Percentiles rank a stretch among this genome's conserved stretches.
phyloP scores from a whole-genome alignment of 2,797 vertebrate genomes.

The Martes flavigula region DNA sequence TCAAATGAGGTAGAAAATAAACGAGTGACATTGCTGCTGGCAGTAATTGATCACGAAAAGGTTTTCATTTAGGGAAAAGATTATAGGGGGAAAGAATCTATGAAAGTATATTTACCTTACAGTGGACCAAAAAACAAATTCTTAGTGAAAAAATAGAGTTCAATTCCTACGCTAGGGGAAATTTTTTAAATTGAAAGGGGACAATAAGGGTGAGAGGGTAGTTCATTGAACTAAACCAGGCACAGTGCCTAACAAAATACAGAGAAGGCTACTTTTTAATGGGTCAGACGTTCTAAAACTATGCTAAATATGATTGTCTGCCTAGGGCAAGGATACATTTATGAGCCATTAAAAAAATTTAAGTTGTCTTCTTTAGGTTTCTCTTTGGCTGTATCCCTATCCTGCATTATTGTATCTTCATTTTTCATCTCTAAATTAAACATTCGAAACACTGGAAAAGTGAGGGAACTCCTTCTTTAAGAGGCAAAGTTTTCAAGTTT shows the following conservation, averaged over 20 bases:
- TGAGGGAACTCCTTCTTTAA: not conserved
- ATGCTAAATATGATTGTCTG: not conserved
- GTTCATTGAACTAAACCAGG: not conserved
- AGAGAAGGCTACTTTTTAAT: not conserved
- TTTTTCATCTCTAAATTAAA: conserved; percentile 31
- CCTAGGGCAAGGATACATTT: not conserved
- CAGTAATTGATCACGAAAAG: not conserved
- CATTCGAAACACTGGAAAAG: not conserved
- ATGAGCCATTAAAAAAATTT: not conserved
- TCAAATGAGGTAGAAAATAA: not conserved
- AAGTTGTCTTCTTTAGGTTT: not conserved
- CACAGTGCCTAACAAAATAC: not conserved
- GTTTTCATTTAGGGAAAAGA: not conserved
- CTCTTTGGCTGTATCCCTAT: not conserved
- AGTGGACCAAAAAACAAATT: not conserved
- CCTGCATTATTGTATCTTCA: not conserved
- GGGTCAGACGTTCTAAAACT: not conserved
- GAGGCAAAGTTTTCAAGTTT: not conserved
- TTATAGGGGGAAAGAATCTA: not conserved
- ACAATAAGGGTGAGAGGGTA: not conserved
- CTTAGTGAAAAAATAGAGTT: not conserved
- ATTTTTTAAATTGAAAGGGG: too few species aligned
- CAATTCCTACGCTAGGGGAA: not conserved
- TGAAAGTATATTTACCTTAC: not conserved
- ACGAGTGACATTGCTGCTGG: not conserved